Evolutionary conservation across 2,113 vertebrate species (phyloP).

Genomic region (Peromyscus polionotus): DNA sequence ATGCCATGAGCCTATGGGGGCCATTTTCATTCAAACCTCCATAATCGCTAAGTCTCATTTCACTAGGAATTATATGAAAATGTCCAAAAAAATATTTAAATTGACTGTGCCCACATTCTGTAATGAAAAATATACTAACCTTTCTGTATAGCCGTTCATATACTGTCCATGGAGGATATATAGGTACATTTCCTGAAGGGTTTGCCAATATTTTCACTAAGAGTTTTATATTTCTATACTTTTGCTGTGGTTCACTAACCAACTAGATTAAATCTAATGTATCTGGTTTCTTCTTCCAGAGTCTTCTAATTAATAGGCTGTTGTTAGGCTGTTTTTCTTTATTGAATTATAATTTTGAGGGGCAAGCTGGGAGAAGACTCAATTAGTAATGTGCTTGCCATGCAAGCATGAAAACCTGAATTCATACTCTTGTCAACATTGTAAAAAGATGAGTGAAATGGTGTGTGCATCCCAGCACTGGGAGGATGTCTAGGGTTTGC

Average conservation of each 20-base stretch:
- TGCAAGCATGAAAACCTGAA: not conserved
- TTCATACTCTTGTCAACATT: too few relatives aligned
- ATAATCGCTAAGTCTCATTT: not conserved
- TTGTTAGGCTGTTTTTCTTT: not conserved
- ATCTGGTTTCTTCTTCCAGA: not conserved
- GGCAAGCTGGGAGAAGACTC: not conserved
- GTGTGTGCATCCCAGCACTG: not conserved
- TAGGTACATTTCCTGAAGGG: not conserved
- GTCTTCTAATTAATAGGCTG: not conserved
- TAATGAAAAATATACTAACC: not conserved
- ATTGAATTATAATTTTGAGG: not conserved
- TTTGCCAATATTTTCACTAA: not conserved
- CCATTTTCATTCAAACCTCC: not conserved
- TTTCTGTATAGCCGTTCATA: not conserved
- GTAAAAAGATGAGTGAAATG: not conserved
- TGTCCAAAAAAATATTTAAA: not conserved
- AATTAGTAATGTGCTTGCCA: not conserved
- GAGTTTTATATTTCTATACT: not conserved
- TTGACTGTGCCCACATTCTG: not conserved
- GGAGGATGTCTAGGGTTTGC: not conserved
- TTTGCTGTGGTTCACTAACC: not conserved
- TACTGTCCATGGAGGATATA: too few relatives aligned
- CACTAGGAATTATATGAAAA: not conserved
- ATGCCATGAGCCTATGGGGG: too few relatives aligned
- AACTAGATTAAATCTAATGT: not conserved